These are phyloP conservation scores for Ardeotis arabs DNA, from an alignment of 2,113 vertebrate genomes.

Conservation along the genomic window DNA sequence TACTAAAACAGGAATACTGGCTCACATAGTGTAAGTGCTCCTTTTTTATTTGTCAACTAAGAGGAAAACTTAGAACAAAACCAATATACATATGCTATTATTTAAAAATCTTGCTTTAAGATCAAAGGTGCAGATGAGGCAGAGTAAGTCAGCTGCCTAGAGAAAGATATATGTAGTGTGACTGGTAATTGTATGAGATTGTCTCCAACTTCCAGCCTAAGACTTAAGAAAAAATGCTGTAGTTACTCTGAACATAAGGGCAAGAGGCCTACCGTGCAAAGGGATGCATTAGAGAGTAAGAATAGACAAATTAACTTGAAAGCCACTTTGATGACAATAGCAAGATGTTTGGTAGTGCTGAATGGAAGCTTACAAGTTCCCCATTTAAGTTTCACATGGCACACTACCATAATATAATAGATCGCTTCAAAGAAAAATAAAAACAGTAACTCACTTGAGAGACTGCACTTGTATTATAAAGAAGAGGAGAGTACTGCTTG, in stretches of 20 bases:
- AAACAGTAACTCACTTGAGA: not conserved
- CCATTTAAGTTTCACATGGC: not conserved
- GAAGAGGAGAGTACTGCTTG: not conserved
- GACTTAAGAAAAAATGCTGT: not conserved
- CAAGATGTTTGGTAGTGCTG: accelerated
- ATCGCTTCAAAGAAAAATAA: not conserved
- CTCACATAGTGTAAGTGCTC: not conserved
- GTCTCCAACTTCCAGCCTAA: not conserved
- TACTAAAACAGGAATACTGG: not conserved
- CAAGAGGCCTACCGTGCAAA: not conserved
- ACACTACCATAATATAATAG: not conserved
- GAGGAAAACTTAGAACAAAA: not conserved
- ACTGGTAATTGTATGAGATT: not conserved
- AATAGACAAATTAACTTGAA: not conserved
- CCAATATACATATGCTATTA: not conserved
- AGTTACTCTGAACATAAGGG: not conserved
- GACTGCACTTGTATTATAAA: not conserved
- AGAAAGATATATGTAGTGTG: accelerated
- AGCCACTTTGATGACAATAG: accelerated
- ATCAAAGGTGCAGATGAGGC: not conserved
- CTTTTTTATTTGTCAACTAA: not conserved
- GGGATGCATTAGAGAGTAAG: not conserved
- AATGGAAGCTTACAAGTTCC: not conserved
- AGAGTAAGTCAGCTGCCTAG: not conserved
- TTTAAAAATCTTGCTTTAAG: not conserved